Evolutionary conservation across 2,888 invertebrate species (phyloP).

Genomic region (Onthophagus sagittarius): DNA sequence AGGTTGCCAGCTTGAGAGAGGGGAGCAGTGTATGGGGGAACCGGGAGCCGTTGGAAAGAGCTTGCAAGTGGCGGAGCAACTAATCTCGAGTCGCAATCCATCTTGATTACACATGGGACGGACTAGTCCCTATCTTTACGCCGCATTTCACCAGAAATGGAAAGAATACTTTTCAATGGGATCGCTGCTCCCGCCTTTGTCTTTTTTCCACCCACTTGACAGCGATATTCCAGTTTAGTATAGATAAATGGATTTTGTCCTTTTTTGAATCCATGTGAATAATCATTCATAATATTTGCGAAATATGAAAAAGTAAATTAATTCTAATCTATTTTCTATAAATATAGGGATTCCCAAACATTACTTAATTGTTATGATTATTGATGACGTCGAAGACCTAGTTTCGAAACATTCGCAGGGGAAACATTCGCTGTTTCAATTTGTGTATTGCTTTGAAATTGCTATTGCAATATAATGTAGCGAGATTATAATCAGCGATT

Average conservation of each 20-base stretch:
- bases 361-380: background rate
- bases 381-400: no score
- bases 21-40: background rate
- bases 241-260: background rate
- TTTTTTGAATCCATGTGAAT: background rate
- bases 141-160: constrained; percentile 38
- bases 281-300: background rate
- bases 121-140: constrained; percentile 37
- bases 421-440: no score
- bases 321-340: background rate
- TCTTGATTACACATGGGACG: constrained; percentile 47
- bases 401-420: no score
- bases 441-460: no score
- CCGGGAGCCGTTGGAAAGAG: background rate
- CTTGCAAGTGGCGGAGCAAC: constrained; percentile 32
- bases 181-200: constrained; percentile 8
- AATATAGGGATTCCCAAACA: background rate
- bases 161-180: constrained; percentile 11
- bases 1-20: constrained; percentile 21
- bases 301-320: background rate
- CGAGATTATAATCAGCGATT: no score
- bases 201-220: background rate
- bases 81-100: constrained; percentile 46
- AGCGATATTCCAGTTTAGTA: background rate
- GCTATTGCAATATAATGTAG: no score